Percentiles rank a stretch among this genome's conserved stretches.
phyloP scores from a whole-genome alignment of 2,797 vertebrate species.

The Bradypodion pumilum region DNA sequence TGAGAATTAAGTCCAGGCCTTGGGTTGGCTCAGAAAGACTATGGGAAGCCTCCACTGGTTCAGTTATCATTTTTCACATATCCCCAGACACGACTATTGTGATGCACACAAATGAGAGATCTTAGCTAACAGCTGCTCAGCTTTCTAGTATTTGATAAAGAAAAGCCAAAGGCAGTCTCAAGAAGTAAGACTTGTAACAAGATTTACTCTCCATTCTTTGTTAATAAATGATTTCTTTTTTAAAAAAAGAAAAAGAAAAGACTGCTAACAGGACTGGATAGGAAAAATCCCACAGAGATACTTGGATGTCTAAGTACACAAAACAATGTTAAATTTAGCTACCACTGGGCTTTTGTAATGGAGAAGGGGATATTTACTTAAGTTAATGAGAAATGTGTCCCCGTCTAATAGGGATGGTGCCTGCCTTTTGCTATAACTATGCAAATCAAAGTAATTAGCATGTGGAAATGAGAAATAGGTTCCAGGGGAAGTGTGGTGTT shows the following conservation, averaged over 20 bases:
- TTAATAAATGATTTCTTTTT: constrained; percentile 3
- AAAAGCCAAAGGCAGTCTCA: background rate
- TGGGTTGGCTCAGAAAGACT: background rate
- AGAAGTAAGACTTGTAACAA: background rate
- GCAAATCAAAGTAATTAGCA: constrained; percentile 70
- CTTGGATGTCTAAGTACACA: background rate
- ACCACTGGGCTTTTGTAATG: constrained; percentile 34
- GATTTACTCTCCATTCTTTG: background rate
- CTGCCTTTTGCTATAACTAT: constrained; percentile 54
- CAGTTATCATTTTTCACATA: background rate
- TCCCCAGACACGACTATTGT: background rate
- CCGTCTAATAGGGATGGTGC: constrained; percentile 50
- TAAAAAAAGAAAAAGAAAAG: too few species aligned
- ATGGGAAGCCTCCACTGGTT: background rate
- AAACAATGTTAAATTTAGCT: constrained; percentile 42
- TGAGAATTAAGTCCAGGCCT: background rate
- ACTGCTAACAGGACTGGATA: background rate
- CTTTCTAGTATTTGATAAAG: constrained; percentile 18
- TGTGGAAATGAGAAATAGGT: constrained; percentile 64
- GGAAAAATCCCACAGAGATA: background rate
- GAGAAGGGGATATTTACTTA: constrained; percentile 63
- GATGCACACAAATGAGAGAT: background rate
- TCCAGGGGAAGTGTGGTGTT: constrained; percentile 69
- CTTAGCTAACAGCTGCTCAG: constrained; percentile 32
- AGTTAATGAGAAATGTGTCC: constrained; percentile 67